Evolutionary conservation across 2,113 vertebrate species (phyloP).

Genomic region (Antennarius striatus): DNA sequence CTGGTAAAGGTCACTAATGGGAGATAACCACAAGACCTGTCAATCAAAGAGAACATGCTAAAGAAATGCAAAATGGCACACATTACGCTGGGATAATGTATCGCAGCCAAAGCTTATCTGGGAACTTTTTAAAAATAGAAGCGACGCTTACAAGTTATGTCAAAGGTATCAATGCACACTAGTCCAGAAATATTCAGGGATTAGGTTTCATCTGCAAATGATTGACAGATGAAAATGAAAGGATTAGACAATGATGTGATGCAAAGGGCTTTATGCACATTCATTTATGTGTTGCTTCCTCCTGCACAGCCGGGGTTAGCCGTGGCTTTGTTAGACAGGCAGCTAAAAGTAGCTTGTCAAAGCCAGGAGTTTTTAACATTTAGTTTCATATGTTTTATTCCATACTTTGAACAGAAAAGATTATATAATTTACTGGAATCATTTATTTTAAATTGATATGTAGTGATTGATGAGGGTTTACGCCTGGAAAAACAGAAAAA

Average conservation of each 20-base stretch:
- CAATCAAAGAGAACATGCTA: constrained; percentile 40
- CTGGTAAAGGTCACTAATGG: constrained; percentile 43
- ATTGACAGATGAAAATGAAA: constrained; percentile 64
- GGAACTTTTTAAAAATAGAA: constrained; percentile 49
- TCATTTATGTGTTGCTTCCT: constrained; percentile 51
- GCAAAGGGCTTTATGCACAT: constrained; percentile 65
- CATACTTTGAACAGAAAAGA: background rate
- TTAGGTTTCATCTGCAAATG: constrained; percentile 60
- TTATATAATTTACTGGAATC: background rate
- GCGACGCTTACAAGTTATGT: constrained; percentile 45
- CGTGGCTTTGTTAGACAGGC: constrained; percentile 41
- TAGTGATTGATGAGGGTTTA: background rate
- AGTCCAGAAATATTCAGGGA: constrained; percentile 59
- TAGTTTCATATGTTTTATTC: constrained; percentile 23
- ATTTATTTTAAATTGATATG: background rate
- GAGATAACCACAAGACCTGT: constrained; percentile 41
- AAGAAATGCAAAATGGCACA: constrained; percentile 49
- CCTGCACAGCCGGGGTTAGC: constrained; percentile 29
- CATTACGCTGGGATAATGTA: constrained; percentile 49
- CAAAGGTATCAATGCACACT: constrained; percentile 50
- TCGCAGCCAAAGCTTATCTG: constrained; percentile 46
- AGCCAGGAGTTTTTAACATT: constrained; percentile 30
- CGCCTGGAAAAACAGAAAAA: background rate
- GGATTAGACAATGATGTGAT: constrained; percentile 68
- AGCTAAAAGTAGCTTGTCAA: constrained; percentile 42